Evolutionary conservation across 2,888 invertebrate species (phyloP).

Genomic region (Tortrix viridana): DNA sequence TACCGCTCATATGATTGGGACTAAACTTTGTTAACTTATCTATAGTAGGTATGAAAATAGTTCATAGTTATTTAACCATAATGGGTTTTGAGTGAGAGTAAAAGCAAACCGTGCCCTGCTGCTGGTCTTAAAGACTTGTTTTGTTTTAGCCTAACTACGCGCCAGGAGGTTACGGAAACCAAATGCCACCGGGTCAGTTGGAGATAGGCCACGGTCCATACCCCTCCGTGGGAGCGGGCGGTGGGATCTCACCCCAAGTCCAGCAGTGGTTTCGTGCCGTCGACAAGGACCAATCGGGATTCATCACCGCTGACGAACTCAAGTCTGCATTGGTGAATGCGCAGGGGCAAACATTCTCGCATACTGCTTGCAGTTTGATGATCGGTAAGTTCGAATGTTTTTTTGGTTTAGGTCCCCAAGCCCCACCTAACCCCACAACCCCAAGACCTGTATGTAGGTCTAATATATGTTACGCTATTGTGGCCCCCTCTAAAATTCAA

Average conservation of each 20-base stretch:
- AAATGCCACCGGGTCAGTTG: slow-evolving; percentile 52
- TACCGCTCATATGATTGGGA: too few relatives aligned
- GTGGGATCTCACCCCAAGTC: slow-evolving; percentile 87
- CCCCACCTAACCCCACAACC: too few relatives aligned
- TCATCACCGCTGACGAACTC: slow-evolving; percentile 90
- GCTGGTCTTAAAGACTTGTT: neutral
- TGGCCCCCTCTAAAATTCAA: too few relatives aligned
- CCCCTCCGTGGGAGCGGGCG: slow-evolving; percentile 78
- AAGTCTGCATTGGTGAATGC: slow-evolving; percentile 93
- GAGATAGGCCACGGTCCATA: slow-evolving; percentile 79
- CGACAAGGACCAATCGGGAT: slow-evolving; percentile 92
- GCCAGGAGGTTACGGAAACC: slow-evolving; percentile 47
- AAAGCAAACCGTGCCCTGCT: too few relatives aligned
- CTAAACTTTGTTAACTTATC: too few relatives aligned
- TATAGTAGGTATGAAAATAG: too few relatives aligned
- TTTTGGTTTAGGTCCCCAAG: too few relatives aligned
- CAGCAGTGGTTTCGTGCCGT: slow-evolving; percentile 94
- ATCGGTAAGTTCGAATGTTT: slow-evolving; percentile 87
- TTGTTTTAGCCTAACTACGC: slow-evolving; percentile 46
- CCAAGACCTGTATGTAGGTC: too few relatives aligned
- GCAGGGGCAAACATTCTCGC: slow-evolving; percentile 92
- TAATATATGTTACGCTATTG: too few relatives aligned
- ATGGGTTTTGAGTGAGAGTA: too few relatives aligned
- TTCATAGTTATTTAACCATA: too few relatives aligned
- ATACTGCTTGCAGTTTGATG: slow-evolving; percentile 93